These are phyloP conservation scores for Phylloscopus collybita DNA, from an alignment of 2,797 vertebrate species.

Conservation along the genomic window DNA sequence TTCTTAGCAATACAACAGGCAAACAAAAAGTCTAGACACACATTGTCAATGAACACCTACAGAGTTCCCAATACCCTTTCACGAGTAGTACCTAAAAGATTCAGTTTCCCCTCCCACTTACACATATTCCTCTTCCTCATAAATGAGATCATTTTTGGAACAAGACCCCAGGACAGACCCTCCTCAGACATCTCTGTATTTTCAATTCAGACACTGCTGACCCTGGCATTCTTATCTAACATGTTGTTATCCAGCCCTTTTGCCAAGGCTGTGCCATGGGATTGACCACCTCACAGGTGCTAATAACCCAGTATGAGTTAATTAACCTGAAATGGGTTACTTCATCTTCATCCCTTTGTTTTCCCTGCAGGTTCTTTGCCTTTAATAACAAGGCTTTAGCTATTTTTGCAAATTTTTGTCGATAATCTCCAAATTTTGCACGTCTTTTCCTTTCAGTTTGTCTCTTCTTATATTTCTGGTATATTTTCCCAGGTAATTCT, in stretches of 20 bases:
- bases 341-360: background rate
- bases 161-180: background rate
- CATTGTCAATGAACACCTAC: background rate
- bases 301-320: background rate
- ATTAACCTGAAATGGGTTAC: background rate
- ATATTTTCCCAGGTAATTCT: background rate
- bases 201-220: background rate
- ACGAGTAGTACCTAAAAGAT: background rate
- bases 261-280: background rate
- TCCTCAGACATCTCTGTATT: background rate
- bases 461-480: background rate
- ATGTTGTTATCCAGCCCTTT: background rate
- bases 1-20: background rate
- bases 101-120: background rate
- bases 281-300: background rate
- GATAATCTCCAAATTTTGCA: background rate
- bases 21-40: background rate
- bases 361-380: rapidly evolving
- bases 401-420: background rate
- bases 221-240: background rate
- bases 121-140: background rate
- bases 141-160: background rate
- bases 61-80: background rate
- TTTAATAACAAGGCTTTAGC: background rate
- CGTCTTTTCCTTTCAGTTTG: background rate